A percentile compares a stretch with the other conserved stretches of the same genome.
Conservation (phyloP, 1,140 invertebrate genomes). For the Prorops nasuta region DNA sequence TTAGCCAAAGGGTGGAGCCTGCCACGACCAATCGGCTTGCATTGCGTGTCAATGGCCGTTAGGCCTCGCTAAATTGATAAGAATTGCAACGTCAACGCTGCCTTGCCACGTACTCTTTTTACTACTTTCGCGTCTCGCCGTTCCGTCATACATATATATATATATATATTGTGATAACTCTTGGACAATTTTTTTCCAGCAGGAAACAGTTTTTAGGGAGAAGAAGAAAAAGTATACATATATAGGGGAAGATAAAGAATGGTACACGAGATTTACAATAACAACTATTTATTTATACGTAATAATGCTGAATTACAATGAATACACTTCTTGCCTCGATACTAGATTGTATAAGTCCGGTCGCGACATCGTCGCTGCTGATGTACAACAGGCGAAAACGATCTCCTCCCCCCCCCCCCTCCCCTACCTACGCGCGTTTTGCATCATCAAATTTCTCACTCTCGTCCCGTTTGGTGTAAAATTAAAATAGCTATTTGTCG, state of each 20-base stretch:
- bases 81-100: constrained; percentile 30
- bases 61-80: constrained; percentile 51
- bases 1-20: constrained; percentile 46
- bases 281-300: constrained; percentile 59
- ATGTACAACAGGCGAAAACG: constrained; percentile 18
- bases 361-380: constrained; percentile 42
- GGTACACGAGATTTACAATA: constrained; percentile 46
- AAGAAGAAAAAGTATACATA: no score
- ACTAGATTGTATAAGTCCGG: constrained; percentile 48
- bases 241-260: constrained; percentile 4
- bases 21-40: constrained; percentile 40
- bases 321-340: constrained; percentile 56
- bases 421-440: no score
- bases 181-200: no score
- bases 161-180: no score
- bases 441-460: constrained; percentile 3
- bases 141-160: neutral
- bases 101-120: constrained; percentile 2
- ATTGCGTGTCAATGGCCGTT: constrained; percentile 50
- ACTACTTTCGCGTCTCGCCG: constrained; percentile 1
- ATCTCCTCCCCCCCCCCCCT: neutral
- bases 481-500: constrained; percentile 15
- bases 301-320: constrained; percentile 59
- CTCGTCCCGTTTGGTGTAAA: constrained; percentile 6
- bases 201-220: no score